Evolutionary conservation across 2,888 invertebrate species (phyloP).

Genomic region (Orchestes rusci): DNA sequence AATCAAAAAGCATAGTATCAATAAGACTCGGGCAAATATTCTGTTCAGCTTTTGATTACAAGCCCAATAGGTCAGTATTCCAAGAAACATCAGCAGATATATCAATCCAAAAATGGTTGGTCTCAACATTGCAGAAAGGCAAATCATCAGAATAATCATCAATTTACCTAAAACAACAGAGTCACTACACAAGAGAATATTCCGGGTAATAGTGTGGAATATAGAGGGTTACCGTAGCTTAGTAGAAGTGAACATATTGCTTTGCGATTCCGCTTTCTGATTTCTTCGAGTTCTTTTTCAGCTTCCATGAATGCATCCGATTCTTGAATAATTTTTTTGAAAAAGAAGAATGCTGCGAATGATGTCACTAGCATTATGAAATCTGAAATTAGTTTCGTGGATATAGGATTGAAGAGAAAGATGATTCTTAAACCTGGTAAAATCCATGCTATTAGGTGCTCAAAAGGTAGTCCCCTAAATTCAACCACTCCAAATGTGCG

Average conservation of each 20-base stretch:
- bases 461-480: constrained; percentile 6
- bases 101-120: constrained; percentile 13
- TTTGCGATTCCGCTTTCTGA: not conserved
- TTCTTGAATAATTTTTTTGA: constrained; percentile 10
- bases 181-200: too few relatives aligned
- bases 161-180: constrained; percentile 20
- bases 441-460: constrained; percentile 6
- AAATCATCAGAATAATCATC: constrained; percentile 5
- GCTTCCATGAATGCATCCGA: too few relatives aligned
- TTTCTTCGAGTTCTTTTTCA: not conserved
- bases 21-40: constrained; percentile 8
- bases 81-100: constrained; percentile 15
- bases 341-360: not conserved
- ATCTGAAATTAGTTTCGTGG: too few relatives aligned
- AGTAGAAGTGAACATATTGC: not conserved
- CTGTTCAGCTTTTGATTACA: constrained; percentile 9
- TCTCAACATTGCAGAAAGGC: constrained; percentile 7
- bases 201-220: too few relatives aligned
- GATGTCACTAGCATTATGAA: constrained; percentile 12
- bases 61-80: constrained; percentile 15
- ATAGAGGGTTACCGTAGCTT: not conserved
- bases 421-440: too few relatives aligned
- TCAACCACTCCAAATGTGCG: constrained; percentile 12
- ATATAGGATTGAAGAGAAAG: too few relatives aligned
- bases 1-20: too few relatives aligned